Base-by-base conservation (phyloP, 2,113 vertebrate genomes). In the Pungitius pungitius region DNA sequence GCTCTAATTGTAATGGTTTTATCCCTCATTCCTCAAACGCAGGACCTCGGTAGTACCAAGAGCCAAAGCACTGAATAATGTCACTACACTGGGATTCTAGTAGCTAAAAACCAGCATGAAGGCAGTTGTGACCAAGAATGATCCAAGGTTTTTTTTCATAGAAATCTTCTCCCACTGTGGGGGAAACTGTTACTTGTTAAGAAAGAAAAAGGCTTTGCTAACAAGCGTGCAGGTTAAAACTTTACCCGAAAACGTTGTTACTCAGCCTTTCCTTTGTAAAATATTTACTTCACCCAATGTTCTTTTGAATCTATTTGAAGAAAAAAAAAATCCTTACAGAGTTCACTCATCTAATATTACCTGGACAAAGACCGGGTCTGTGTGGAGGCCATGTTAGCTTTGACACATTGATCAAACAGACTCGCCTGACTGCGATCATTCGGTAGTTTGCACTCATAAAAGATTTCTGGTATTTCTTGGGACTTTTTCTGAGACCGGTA, bases 31-130 rank as follows among this genome's bases (percentile, higher is more conserved):
- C 52, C 45, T 49, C 33, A 12, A 52, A 18, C 20, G 69, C 2
- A 30, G 55, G 18, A 67, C 39, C 6, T 33, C 58, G 54, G 24
- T 37, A 57, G n/a, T 56, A 22, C 17, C 2, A 14, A 11, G 22
- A 72, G 47, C 20, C 3, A 35, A 64, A 75, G 54, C 26, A 3
- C 47, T 26, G 6, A 63, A 72, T 37, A 68, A 62, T 8, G 54
- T 10, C 58, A 66, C 33, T 57, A 33, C 5, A 9, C 45, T 33
- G 27, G 11, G 30, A 57, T 52, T 68, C 57, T 15, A 33, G 0
- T 43, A 63, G 61, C 62, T 70, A 70, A 64, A 17, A 71, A 45
- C 3, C 0, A 33, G 33, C 13, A 61, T 8, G 35, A 51, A 24
- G 6, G 24, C 22, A 69, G 12, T 10, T 33, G 12, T 37, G 20